A percentile compares a stretch with the other conserved stretches of the same genome.
Conservation (phyloP, 2,113 vertebrate species). For the Hydrolagus affinis region DNA sequence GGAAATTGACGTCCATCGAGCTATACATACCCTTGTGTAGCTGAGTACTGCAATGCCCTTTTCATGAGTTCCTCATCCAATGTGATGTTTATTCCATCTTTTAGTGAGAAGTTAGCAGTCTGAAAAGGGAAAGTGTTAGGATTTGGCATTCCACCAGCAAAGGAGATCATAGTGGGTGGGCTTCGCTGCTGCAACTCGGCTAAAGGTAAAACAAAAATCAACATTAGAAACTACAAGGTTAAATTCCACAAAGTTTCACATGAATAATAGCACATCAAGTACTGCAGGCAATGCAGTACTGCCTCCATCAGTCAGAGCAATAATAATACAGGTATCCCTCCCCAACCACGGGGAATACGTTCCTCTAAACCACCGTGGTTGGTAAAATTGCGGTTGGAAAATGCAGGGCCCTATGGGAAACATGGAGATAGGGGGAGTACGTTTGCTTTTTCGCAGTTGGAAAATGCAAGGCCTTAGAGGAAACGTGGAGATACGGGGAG, state of each 20-base stretch:
- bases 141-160: slow-evolving; percentile 79
- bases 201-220: slow-evolving; percentile 41
- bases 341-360: too few relatives aligned
- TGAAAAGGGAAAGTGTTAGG: slow-evolving; percentile 79
- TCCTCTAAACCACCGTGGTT: too few relatives aligned
- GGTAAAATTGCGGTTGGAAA: too few relatives aligned
- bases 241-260: neutral
- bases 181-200: slow-evolving; percentile 68
- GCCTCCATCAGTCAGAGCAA: too few relatives aligned
- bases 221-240: neutral
- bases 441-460: too few relatives aligned
- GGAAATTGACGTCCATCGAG: too few relatives aligned
- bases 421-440: too few relatives aligned
- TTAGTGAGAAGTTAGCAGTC: slow-evolving; percentile 56
- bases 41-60: slow-evolving; percentile 82
- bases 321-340: too few relatives aligned
- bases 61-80: slow-evolving; percentile 69
- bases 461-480: too few relatives aligned
- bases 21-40: slow-evolving; percentile 66
- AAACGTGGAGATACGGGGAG: too few relatives aligned
- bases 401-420: too few relatives aligned
- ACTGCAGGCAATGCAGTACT: too few relatives aligned
- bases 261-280: neutral
- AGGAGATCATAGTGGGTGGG: slow-evolving; percentile 73
- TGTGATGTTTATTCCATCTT: slow-evolving; percentile 53